Conservation (phyloP, 2,797 vertebrate genomes). For the Apogon hyalosoma region DNA sequence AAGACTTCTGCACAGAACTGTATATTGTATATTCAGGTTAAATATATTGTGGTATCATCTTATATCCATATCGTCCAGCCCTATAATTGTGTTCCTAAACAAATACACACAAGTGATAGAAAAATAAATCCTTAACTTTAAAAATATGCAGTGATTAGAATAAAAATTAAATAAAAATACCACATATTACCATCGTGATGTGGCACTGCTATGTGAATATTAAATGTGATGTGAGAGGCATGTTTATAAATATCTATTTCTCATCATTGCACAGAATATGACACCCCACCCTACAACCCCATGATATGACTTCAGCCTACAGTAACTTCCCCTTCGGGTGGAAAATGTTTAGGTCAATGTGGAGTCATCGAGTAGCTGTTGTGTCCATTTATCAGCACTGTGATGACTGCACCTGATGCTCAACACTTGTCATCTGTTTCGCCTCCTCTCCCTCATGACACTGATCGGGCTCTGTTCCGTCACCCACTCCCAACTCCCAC, state of each 20-base stretch:
- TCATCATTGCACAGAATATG: not conserved
- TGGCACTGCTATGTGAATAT: constrained; percentile 14
- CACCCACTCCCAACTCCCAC: constrained; percentile 68
- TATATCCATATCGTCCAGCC: too few relatives aligned
- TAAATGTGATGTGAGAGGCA: constrained; percentile 14
- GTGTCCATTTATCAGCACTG: constrained; percentile 16
- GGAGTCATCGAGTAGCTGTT: constrained; percentile 20
- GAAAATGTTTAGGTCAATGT: not conserved
- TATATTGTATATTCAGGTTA: too few relatives aligned
- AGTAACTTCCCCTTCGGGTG: not conserved
- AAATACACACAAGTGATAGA: constrained; percentile 1
- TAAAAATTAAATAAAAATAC: constrained; percentile 15
- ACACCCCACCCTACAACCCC: not conserved
- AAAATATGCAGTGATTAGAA: not conserved
- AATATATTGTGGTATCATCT: too few relatives aligned
- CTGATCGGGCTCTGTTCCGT: constrained; percentile 22
- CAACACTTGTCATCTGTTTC: constrained; percentile 5
- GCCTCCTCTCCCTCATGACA: constrained; percentile 26
- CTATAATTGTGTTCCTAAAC: not conserved
- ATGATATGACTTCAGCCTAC: constrained; percentile 26
- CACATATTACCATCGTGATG: not conserved
- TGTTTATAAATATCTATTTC: constrained; percentile 14
- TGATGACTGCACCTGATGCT: constrained; percentile 19
- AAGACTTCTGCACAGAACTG: too few relatives aligned
- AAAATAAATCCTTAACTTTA: not conserved